These are phyloP conservation scores for Itoplectis maculator DNA, from an alignment of 2,888 invertebrate species.

Conservation along the genomic window DNA sequence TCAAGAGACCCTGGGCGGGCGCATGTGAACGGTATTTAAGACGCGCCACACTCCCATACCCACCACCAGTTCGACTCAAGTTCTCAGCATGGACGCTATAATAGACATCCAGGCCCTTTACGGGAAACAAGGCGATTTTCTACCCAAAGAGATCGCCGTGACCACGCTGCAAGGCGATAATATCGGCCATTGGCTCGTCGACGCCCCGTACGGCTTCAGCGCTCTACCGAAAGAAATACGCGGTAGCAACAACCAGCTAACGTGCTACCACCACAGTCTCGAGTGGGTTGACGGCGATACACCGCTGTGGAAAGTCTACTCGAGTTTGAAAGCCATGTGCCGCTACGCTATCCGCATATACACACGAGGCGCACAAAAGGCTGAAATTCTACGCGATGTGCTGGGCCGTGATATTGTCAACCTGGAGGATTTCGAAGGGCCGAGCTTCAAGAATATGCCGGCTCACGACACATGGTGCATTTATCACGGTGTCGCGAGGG, in stretches of 20 bases:
- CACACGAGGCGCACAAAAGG: too few species aligned
- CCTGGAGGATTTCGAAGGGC: background rate
- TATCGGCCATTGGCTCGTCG: slow-evolving; percentile 31
- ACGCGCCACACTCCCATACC: too few species aligned
- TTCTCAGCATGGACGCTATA: slow-evolving; percentile 72
- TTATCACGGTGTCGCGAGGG: background rate
- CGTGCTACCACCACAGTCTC: too few species aligned
- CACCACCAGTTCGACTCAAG: slow-evolving; percentile 61
- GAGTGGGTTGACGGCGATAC: too few species aligned
- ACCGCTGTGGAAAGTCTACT: too few species aligned
- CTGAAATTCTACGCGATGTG: background rate
- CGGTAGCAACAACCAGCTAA: too few species aligned
- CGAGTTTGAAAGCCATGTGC: background rate
- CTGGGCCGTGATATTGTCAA: slow-evolving; percentile 10
- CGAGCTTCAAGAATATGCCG: background rate
- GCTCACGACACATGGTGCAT: background rate
- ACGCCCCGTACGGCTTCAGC: slow-evolving; percentile 22
- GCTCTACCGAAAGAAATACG: slow-evolving; percentile 13
- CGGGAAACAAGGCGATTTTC: background rate
- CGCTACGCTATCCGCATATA: too few species aligned
- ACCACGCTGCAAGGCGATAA: background rate
- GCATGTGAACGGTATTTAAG: too few species aligned
- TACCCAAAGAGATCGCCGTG: slow-evolving; percentile 32
- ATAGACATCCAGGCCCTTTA: slow-evolving; percentile 31
- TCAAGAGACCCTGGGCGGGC: too few species aligned